These are phyloP conservation scores for Ictidomys tridecemlineatus DNA, from an alignment of 2,113 vertebrate genomes.

Conservation along the genomic window DNA sequence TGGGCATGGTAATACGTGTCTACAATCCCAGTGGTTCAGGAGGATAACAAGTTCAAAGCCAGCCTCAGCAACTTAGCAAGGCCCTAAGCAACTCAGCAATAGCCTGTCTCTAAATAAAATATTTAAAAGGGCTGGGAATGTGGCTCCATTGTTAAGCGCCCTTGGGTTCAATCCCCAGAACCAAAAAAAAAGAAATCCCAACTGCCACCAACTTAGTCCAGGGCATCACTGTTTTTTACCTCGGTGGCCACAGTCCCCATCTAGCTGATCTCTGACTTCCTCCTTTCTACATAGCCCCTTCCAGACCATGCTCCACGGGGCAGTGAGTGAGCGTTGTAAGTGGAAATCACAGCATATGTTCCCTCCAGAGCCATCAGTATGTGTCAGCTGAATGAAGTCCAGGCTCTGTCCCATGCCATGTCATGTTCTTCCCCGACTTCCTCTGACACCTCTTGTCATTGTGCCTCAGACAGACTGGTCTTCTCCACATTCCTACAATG, in stretches of 20 bases:
- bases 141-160: no score
- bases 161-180: no score
- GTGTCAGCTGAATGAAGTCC: background rate
- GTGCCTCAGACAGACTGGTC: background rate
- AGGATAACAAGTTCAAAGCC: no score
- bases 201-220: background rate
- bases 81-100: no score
- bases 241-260: background rate
- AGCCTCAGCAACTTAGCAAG: no score
- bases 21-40: no score
- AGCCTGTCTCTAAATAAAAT: no score
- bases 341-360: accelerated
- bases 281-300: background rate
- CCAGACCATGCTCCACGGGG: background rate
- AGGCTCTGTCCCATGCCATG: background rate
- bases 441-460: background rate
- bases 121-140: no score
- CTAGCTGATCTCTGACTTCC: background rate
- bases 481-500: no score
- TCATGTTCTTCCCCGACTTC: background rate
- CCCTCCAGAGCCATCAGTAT: background rate
- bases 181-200: background rate
- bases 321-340: background rate
- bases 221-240: background rate
- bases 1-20: no score